phyloP scores from a whole-genome alignment of 2,888 invertebrate genomes.

The Dione juno region DNA sequence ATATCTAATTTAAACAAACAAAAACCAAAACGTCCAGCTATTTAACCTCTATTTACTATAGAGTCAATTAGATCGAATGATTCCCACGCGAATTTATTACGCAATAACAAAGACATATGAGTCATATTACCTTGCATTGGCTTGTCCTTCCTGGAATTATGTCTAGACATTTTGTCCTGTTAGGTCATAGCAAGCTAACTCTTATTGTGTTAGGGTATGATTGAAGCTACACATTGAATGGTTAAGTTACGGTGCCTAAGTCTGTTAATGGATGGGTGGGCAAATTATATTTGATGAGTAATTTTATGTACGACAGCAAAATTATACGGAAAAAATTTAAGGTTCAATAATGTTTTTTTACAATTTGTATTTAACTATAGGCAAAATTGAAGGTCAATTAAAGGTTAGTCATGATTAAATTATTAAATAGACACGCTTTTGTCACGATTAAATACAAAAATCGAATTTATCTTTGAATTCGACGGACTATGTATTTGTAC shows the following conservation, averaged over 20 bases:
- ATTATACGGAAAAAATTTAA: no score
- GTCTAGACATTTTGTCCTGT: constrained; percentile 54
- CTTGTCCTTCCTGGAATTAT: constrained; percentile 52
- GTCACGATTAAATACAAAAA: no score
- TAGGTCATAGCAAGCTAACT: constrained; percentile 30
- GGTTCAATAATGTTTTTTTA: no score
- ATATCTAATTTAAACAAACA: constrained; percentile 4
- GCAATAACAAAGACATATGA: constrained; percentile 45
- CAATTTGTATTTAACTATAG: no score
- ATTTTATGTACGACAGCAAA: not conserved
- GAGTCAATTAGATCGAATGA: constrained; percentile 28
- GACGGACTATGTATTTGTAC: no score
- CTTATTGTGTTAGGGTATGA: constrained; percentile 26
- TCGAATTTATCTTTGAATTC: no score
- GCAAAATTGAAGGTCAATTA: no score
- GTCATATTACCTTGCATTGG: constrained; percentile 48
- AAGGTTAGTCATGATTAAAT: no score
- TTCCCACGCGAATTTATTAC: constrained; percentile 45
- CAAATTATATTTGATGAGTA: not conserved
- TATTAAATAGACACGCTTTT: no score
- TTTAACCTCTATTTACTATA: constrained; percentile 25
- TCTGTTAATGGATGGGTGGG: constrained; percentile 18
- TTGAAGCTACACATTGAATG: constrained; percentile 14
- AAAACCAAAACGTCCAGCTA: constrained; percentile 5
- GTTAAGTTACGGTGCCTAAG: constrained; percentile 23